Base-by-base conservation (phyloP, 2,113 vertebrate species). In the Sturnus vulgaris region DNA sequence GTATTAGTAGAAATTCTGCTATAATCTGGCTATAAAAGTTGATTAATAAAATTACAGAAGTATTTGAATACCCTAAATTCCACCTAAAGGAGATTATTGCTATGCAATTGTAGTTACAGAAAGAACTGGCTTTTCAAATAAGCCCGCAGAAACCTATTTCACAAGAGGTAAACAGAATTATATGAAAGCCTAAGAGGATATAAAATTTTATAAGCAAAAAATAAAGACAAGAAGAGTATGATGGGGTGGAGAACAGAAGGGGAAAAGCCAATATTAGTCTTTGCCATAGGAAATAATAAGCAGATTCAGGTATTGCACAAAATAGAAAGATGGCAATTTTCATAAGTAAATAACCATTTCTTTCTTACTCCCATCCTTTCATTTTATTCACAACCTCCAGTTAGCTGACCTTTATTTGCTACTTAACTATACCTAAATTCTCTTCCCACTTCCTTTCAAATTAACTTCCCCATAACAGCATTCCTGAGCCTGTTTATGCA, bases 41-140 rank as follows among this genome's bases (percentile, higher is more conserved):
- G n/a, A 39, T 77, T 91, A 63, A 86, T 40, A 93, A 93, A 68
- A 85, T 64, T 90, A 55, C 24, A 60, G 79, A 63, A 85, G 12
- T 83, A 63, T 82, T 73, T 95, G 28, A 92, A 72, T 86, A 70
- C 27, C 18, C 80, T 40, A 79, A 95, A 93, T 93, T 96, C 57
- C 77, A 59, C 28, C 40, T 59, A 82, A 95, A 91, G 33, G 25
- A 92, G 50, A 85, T 88, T 59, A 92, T 49, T 94, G 22, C 16
- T 90, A n/a, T 37, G 33, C 77, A 87, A 72, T 30, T 73, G 55
- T 91, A 90, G 52, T 37, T 87, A 39, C 71, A 89, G 91, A 95
- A 86, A 47, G 39, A 86, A 72, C 31, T 57, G 23, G 4, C 8
- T 95, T 85, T 90, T 47, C 40, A 93, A 93, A 91, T 78, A 96